Conservation (phyloP, 1,140 invertebrate species). For the Drosophila obscura region DNA sequence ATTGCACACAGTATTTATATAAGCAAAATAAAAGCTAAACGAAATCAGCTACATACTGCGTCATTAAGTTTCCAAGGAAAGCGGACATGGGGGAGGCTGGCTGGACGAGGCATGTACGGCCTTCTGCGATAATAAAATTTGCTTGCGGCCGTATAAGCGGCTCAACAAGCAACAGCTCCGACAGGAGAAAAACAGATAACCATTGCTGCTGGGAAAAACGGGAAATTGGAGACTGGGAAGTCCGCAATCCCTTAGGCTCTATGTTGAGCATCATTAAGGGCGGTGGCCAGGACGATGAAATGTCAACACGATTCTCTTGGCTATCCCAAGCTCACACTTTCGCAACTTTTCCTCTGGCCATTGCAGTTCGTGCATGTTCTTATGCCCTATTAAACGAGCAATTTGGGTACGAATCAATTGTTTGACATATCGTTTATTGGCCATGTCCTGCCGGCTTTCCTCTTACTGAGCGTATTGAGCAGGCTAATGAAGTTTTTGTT, state of each 20-base stretch:
- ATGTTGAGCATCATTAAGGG: slow-evolving; percentile 1
- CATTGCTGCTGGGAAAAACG: too few relatives aligned
- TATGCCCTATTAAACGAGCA: slow-evolving; percentile 30
- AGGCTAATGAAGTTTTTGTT: slow-evolving; percentile 18
- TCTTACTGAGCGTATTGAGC: not conserved
- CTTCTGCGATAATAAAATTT: slow-evolving; percentile 63
- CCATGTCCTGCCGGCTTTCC: not conserved
- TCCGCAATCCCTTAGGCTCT: not conserved
- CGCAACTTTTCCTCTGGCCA: not conserved
- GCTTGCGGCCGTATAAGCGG: slow-evolving; percentile 66
- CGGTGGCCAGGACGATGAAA: not conserved
- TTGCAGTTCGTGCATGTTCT: slow-evolving; percentile 22
- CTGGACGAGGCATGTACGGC: slow-evolving; percentile 1
- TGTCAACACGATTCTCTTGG: not conserved
- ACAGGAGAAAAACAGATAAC: too few relatives aligned
- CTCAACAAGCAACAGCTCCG: slow-evolving; percentile 47
- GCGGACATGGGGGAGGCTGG: slow-evolving; percentile 1
- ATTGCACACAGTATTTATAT: slow-evolving; percentile 60
- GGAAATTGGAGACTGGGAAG: not conserved
- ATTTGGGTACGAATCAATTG: slow-evolving; percentile 16
- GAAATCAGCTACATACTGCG: slow-evolving; percentile 55
- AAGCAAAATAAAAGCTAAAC: slow-evolving; percentile 44
- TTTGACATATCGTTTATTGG: slow-evolving; percentile 14
- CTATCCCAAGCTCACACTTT: too few relatives aligned
- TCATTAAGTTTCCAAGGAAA: slow-evolving; percentile 52